Evolutionary conservation across 2,797 vertebrate genomes (phyloP).

Genomic region (Bryconaethiops microstoma): DNA sequence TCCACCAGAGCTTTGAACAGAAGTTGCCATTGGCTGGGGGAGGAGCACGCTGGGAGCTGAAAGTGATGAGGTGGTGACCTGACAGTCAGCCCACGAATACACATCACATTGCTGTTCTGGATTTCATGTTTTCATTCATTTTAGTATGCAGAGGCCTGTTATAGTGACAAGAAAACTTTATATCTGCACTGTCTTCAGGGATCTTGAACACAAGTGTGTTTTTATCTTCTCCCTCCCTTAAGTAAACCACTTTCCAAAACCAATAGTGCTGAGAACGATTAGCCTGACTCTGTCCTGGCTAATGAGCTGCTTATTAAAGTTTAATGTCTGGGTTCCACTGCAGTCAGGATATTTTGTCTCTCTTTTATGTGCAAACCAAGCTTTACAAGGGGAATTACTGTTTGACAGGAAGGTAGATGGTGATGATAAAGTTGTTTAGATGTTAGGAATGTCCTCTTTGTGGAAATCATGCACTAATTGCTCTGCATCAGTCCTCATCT

Average conservation of each 20-base stretch:
- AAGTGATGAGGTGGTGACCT: too few species aligned
- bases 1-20: too few species aligned
- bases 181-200: slow-evolving; percentile 46
- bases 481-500: too few species aligned
- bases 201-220: slow-evolving; percentile 38
- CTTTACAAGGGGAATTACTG: background rate
- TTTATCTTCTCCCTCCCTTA: slow-evolving; percentile 36
- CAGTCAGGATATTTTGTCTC: slow-evolving; percentile 70
- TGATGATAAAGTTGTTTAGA: slow-evolving; percentile 32
- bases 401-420: slow-evolving; percentile 8
- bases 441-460: too few species aligned
- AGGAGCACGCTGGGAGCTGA: too few species aligned
- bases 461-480: too few species aligned
- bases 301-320: slow-evolving; percentile 72
- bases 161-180: slow-evolving; percentile 36
- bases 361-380: background rate
- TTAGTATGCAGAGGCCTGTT: slow-evolving; percentile 30
- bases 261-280: slow-evolving; percentile 64
- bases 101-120: background rate
- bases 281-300: slow-evolving; percentile 61
- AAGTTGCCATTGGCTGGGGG: too few species aligned
- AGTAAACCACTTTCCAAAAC: slow-evolving; percentile 64
- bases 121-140: slow-evolving; percentile 35
- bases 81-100: background rate
- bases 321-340: slow-evolving; percentile 72